Conservation (phyloP, 2,797 vertebrate species). For the Pantherophis vulpinus region DNA sequence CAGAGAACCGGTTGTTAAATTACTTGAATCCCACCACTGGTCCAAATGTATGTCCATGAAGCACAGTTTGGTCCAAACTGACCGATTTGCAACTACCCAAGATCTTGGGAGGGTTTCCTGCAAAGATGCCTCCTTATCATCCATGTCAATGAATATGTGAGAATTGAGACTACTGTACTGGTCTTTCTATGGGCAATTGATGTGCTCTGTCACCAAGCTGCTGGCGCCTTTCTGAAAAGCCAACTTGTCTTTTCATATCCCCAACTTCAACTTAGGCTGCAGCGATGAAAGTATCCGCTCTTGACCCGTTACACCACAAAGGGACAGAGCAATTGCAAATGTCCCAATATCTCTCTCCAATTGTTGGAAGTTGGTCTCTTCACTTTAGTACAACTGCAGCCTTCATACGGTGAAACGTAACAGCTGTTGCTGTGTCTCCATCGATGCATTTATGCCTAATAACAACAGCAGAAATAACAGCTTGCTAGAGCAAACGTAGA, state of each 20-base stretch:
- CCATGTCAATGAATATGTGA: background rate
- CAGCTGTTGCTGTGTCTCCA: background rate
- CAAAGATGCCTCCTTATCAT: background rate
- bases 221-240: background rate
- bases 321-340: background rate
- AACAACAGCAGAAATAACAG: background rate
- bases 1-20: too few relatives aligned
- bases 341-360: background rate
- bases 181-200: background rate
- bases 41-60: background rate
- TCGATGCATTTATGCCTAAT: background rate
- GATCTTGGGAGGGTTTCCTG: background rate
- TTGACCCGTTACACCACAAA: too few relatives aligned
- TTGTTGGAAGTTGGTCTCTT: background rate
- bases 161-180: background rate
- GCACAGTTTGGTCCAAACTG: background rate
- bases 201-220: background rate
- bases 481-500: conserved; percentile 56
- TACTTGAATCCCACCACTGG: too few relatives aligned
- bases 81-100: too few relatives aligned
- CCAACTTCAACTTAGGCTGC: background rate
- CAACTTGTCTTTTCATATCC: background rate
- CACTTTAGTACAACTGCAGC: background rate
- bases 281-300: background rate
- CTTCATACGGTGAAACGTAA: background rate